Percentiles rank a stretch among this genome's conserved stretches.
Evolutionary conservation across 2,888 invertebrate genomes (phyloP).

Genomic region (Xiphydria camelus): DNA sequence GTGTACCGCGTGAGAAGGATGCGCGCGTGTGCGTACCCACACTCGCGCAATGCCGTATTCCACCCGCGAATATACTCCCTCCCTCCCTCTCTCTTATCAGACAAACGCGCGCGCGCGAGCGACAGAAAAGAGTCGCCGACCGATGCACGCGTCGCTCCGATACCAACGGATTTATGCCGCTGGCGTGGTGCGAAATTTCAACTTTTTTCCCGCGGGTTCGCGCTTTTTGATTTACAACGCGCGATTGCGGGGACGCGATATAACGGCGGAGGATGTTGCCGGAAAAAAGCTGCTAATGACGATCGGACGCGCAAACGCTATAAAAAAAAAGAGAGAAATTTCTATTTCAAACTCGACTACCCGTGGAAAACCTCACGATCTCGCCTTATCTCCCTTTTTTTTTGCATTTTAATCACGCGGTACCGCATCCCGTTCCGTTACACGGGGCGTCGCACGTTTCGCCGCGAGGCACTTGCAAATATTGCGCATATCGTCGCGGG

Average conservation of each 20-base stretch:
- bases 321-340: background rate
- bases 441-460: too few species aligned
- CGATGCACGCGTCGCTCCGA: slow-evolving; percentile 20
- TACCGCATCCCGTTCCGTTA: too few species aligned
- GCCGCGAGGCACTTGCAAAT: too few species aligned
- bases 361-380: background rate
- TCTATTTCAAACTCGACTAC: slow-evolving; percentile 3
- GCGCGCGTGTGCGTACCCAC: slow-evolving; percentile 26
- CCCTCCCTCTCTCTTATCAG: too few species aligned
- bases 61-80: too few species aligned
- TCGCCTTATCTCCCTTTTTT: too few species aligned
- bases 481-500: background rate
- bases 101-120: slow-evolving; percentile 7
- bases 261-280: too few species aligned
- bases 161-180: slow-evolving; percentile 34
- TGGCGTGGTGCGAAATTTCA: slow-evolving; percentile 37
- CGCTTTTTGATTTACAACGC: slow-evolving; percentile 9
- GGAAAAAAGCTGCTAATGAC: too few species aligned
- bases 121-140: slow-evolving; percentile 18
- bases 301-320: background rate
- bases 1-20: too few species aligned
- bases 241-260: slow-evolving; percentile 13
- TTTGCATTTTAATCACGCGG: too few species aligned
- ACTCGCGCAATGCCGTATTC: slow-evolving; percentile 14
- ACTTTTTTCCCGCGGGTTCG: slow-evolving; percentile 1